Evolutionary conservation across 2,888 invertebrate genomes (phyloP).

Genomic region (Tenthredo livida): DNA sequence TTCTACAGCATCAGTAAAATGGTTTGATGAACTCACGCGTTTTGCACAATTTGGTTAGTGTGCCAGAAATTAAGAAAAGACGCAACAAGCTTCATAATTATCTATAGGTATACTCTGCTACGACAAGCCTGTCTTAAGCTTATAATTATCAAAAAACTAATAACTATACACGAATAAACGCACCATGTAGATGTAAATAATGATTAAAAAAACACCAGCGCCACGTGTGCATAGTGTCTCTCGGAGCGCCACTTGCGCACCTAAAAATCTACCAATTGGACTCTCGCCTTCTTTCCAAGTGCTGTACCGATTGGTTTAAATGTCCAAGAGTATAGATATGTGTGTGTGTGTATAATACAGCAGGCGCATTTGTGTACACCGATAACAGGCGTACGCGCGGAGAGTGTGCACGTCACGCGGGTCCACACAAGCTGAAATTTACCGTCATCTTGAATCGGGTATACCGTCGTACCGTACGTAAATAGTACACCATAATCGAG

Average conservation of each 20-base stretch:
- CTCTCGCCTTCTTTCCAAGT: not conserved
- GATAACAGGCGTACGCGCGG: constrained; percentile 11
- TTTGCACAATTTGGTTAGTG: not conserved
- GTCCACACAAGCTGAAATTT: constrained; percentile 19
- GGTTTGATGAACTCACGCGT: not conserved
- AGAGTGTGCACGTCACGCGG: constrained; percentile 14
- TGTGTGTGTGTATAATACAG: not conserved
- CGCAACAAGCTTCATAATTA: not conserved
- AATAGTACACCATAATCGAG: not conserved
- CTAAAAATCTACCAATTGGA: not conserved
- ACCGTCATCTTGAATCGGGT: constrained; percentile 32
- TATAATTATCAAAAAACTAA: not conserved
- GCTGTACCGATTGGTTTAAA: not conserved
- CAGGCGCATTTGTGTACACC: not conserved
- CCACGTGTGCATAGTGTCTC: constrained; percentile 6
- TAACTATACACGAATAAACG: not conserved
- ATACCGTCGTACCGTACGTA: not conserved
- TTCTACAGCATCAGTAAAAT: not conserved
- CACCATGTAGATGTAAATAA: constrained; percentile 8
- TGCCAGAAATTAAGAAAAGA: not conserved
- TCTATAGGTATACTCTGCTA: not conserved
- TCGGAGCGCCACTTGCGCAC: not conserved
- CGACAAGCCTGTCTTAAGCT: not conserved
- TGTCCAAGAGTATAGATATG: not conserved
- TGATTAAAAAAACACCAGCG: constrained; percentile 10